Evolutionary conservation across 2,888 invertebrate genomes (phyloP).

Genomic region (Athalia rosae): DNA sequence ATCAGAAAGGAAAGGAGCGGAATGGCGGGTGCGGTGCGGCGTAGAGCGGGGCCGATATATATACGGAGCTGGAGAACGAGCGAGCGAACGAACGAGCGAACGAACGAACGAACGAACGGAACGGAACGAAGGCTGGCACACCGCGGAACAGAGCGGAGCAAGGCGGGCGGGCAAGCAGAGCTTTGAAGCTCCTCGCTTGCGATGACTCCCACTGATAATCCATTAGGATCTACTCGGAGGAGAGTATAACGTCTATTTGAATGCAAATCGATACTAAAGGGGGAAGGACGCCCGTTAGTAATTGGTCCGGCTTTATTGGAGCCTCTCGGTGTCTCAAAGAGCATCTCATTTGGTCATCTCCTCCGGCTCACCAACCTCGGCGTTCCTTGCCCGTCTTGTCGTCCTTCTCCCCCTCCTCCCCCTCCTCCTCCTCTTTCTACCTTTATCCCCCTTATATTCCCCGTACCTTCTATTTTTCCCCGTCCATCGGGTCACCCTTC

Average conservation of each 20-base stretch:
- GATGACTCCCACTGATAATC: constrained; percentile 74
- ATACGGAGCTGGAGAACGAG: constrained; percentile 50
- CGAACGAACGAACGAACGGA: not conserved
- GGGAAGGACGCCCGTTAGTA: constrained; percentile 70
- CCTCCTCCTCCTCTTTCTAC: constrained; percentile 50
- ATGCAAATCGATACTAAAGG: constrained; percentile 74
- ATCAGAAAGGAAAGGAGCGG: constrained; percentile 67
- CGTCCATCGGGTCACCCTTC: constrained; percentile 49
- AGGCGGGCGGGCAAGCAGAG: constrained; percentile 58
- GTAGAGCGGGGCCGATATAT: constrained; percentile 22
- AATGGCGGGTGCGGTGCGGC: constrained; percentile 36
- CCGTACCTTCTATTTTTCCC: constrained; percentile 52
- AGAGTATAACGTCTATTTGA: constrained; percentile 74
- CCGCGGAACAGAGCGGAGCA: constrained; percentile 37
- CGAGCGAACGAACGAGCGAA: constrained; percentile 34
- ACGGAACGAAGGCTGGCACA: constrained; percentile 6
- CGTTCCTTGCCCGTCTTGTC: constrained; percentile 26
- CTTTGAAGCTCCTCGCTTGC: constrained; percentile 68
- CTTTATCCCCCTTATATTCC: constrained; percentile 53
- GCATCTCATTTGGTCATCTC: constrained; percentile 73
- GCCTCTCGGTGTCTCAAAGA: constrained; percentile 73
- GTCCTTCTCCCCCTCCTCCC: constrained; percentile 49
- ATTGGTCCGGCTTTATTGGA: constrained; percentile 74
- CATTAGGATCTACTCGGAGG: constrained; percentile 72
- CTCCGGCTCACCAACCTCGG: constrained; percentile 56